Base-by-base conservation (phyloP, 2,888 invertebrate genomes). In the Norana najaformis region DNA sequence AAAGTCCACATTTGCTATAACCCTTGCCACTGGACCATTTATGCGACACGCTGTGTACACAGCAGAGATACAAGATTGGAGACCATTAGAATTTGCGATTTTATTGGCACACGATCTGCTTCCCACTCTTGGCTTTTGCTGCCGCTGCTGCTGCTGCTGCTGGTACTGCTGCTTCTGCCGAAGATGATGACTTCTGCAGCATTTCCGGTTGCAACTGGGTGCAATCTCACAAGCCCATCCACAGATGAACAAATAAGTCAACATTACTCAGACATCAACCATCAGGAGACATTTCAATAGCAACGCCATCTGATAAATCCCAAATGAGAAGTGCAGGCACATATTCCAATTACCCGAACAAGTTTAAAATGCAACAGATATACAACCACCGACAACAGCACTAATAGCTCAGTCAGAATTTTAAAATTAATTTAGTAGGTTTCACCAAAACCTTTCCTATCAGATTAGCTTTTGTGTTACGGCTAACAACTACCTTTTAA, bases 11-110 rank as follows among this genome's bases (percentile, higher is more conserved):
- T 69, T 69, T 69, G 69, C 30, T n/a, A 69, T n/a, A 69, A 69
- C 69, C 69, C n/a, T n/a, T 8, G n/a, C 30, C 11, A n/a, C 69
- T n/a, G 69, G 69, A n/a, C n/a, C 69, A 69, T 69, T 69, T 69
- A 69, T 69, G 69, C n/a, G 8, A 69, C 69, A 69, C n/a, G 69
- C 69, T n/a, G 69, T 69, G 69, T 69, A 69, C 30, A 69, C 69
- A 69, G n/a, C 69, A n/a, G 69, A 69, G 69, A 69, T 69, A n/a
- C 4, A 13, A 69, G n/a, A 30, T n/a, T 16, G n/a, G n/a, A n/a
- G 69, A 69, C 69, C n/a, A 69, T n/a, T 69, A n/a, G 69, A 69
- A 69, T 69, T 69, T n/a, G 69, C 69, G n/a, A 69, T 69, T 69
- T 69, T n/a, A 30, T 69, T 69, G 69, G 69, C 69, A 69, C 69